Conservation (phyloP, 1,140 invertebrate species). For the Rhynchophorus ferrugineus region DNA sequence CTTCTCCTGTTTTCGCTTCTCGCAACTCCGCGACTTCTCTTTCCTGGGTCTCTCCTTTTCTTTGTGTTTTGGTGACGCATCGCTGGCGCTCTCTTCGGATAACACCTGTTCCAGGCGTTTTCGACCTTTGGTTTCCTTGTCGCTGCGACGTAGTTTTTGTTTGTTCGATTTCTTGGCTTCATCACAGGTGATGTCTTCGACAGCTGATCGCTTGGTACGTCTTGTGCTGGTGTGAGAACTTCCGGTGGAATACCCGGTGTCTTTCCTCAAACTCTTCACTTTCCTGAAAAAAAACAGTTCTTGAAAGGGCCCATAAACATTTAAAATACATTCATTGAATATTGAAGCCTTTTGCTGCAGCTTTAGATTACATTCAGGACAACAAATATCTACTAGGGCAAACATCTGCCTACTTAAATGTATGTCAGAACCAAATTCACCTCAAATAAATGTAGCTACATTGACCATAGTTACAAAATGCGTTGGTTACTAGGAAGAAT, state of each 20-base stretch:
- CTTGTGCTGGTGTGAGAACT: conserved; percentile 47
- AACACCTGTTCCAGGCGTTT: conserved; percentile 24
- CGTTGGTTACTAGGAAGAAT: no score
- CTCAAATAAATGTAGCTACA: no score
- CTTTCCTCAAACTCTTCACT: conserved; percentile 45
- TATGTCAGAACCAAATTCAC: no score
- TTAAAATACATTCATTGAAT: no score
- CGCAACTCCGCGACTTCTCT: conserved; percentile 21
- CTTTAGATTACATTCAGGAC: no score
- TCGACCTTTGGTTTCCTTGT: conserved; percentile 27
- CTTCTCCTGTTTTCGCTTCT: conserved; percentile 24
- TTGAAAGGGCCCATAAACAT: no score
- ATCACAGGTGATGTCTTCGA: conserved; percentile 11
- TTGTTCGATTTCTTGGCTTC: conserved; percentile 28
- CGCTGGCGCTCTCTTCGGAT: conserved; percentile 33
- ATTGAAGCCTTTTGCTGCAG: no score
- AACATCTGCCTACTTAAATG: no score
- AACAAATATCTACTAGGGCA: no score
- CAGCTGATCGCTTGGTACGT: conserved; percentile 26
- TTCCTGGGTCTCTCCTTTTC: conserved; percentile 14
- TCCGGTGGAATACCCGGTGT: conserved; percentile 58
- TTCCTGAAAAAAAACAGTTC: conserved; percentile 26
- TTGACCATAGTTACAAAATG: no score
- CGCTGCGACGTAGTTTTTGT: conserved; percentile 34
- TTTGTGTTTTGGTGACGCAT: conserved; percentile 22